Base-by-base conservation (phyloP, 2,888 invertebrate species). In the Parnassius apollo region DNA sequence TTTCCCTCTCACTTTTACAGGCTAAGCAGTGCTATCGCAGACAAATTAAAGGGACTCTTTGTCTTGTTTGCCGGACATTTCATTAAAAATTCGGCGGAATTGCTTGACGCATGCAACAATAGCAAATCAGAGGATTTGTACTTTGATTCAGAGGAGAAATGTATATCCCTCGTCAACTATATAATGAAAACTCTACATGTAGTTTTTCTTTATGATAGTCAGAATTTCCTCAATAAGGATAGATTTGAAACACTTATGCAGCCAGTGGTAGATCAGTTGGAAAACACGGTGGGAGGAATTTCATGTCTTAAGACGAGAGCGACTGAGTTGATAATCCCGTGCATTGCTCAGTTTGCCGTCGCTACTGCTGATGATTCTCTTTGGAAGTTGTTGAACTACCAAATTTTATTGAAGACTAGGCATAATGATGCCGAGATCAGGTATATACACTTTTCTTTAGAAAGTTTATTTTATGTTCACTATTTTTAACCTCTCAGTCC, bases 311-410 rank as follows among this genome's bases (percentile, higher is more conserved):
- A 94, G 72, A 78, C 85, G 1, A 92, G 96, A 57, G 93, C 94
- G 0, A 82, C 81, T 58, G 88, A 93, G 55, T 81, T 94, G 25
- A 85, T 98, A 45, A 94, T 94, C n/a, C 95, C 96, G 0, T 96
- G 97, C 76, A 93, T 98, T 65, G 94, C 96, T 0, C 95, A 97
- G 74, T 94, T 98, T 74, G 96, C 96, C 0, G 94, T 95, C 11
- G 96, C 96, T 0, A 94, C 95, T 1, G 95, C 95, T 2, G 98
- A 97, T 76, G 98, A 98, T 80, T 94, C 96, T 0, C 84, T 97
- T 42, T 98, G 98, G 96, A 98, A 98, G 78, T 94, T 96, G 71
- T 88, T 98, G 66, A 97, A 98, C 80, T 97, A 98, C 82, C 97
- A 98, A 81, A 94, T 98, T 68, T 86, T 98, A 61, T 91, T 98